Conservation (phyloP, 2,888 invertebrate species). For the Cryptophagus acutangulus region DNA sequence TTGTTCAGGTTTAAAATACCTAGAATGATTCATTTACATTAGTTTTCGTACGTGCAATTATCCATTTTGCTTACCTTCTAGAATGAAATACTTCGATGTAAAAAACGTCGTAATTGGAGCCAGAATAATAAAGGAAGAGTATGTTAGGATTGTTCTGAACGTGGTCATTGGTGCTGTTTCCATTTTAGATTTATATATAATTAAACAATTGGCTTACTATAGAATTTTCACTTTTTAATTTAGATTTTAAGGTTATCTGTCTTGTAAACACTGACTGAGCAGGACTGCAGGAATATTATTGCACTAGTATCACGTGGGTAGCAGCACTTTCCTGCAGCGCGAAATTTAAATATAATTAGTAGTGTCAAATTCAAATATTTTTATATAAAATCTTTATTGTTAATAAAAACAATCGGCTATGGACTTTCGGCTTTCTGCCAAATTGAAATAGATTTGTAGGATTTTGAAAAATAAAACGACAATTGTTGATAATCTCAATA, state of each 20-base stretch:
- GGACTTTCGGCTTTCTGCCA: too few relatives aligned
- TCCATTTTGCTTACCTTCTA: constrained; percentile 56
- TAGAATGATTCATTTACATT: constrained; percentile 39
- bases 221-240: not conserved
- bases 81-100: constrained; percentile 60
- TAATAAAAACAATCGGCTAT: too few relatives aligned
- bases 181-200: constrained; percentile 25
- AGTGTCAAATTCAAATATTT: too few relatives aligned
- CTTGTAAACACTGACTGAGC: too few relatives aligned
- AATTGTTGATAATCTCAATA: constrained; percentile 9
- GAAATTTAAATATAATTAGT: too few relatives aligned
- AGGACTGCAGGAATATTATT: too few relatives aligned
- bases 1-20: constrained; percentile 50
- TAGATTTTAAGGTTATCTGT: too few relatives aligned
- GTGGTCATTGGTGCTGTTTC: constrained; percentile 65
- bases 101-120: constrained; percentile 75
- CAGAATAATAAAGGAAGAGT: constrained; percentile 70
- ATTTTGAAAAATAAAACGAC: constrained; percentile 7
- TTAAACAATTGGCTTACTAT: constrained; percentile 1
- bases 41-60: not conserved
- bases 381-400: too few relatives aligned
- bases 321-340: too few relatives aligned
- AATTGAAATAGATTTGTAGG: too few relatives aligned
- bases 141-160: constrained; percentile 70
- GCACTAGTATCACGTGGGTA: too few relatives aligned